Evolutionary conservation across 2,797 vertebrate genomes (phyloP), one percentile per base, ranked within the genome.

Genomic region (Ctenochaetus hawaiiensis): DNA sequence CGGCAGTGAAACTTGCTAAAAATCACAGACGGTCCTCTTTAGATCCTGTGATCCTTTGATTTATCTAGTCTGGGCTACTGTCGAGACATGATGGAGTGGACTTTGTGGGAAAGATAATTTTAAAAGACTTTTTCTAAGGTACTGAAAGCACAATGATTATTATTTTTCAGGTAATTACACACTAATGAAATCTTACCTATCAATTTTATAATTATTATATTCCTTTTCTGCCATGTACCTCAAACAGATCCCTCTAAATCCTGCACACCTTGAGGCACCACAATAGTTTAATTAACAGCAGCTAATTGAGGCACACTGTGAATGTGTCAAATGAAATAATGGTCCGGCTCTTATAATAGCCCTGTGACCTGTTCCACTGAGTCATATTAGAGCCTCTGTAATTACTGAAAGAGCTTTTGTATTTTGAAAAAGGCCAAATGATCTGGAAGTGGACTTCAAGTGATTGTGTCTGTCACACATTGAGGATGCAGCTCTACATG

Each of bases 281-380:
- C 52, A 68, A 51, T 18, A 62, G 18, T 78, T 80, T 80, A 75
- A 86, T 78, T 77, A 81, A 56, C 30, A 2, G 71, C 5, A 59
- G 59, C 64, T 83, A 81, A 87, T 71, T 84, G 54, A 78, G 64
- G 39, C 70, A 17, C 59, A 65, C 34, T 63, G 78, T 53, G 68
- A 56, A 83, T 12, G 63, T 78, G 84, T 37, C 81, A 77, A 57
- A 77, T 70, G 17, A 84, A 87, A 83, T 78, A 80, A 87, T 72
- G 52, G 10, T 8, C 58, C 67, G 54, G 54, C 58, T 66, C 78
- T 78, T 82, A 72, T 82, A 78, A 83, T 73, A 82, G 58, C 66
- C 64, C 1, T 12, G 26, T 57, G 39, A 54, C 60, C 74, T 61
- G 63, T 77, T 81, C 81, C 58, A 62, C 75, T 7, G 41, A 77